Conservation (phyloP, 2,113 vertebrate genomes). For the Pterophyllum scalare region DNA sequence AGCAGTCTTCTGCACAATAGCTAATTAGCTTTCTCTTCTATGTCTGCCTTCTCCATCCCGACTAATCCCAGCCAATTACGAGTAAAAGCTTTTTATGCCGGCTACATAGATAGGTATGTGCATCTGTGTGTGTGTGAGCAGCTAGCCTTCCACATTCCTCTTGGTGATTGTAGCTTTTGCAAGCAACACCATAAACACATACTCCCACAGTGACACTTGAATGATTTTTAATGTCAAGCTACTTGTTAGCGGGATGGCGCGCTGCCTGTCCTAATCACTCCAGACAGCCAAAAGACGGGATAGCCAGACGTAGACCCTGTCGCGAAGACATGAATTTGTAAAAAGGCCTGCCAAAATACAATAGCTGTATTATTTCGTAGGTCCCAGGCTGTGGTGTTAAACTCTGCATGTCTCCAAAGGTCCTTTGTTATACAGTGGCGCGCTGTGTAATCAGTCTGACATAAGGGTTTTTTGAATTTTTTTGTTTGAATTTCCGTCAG, state of each 20-base stretch:
- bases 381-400: conserved; percentile 65
- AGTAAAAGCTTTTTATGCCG: conserved; percentile 55
- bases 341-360: conserved; percentile 61
- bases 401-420: conserved; percentile 55
- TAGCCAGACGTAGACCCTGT: conserved; percentile 37
- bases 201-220: conserved; percentile 62
- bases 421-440: conserved; percentile 63
- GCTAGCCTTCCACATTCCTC: neutral
- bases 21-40: conserved; percentile 79
- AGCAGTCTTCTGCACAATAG: conserved; percentile 73
- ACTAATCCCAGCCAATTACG: conserved; percentile 78
- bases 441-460: conserved; percentile 71
- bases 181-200: conserved; percentile 42
- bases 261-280: conserved; percentile 63
- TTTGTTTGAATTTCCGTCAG: conserved; percentile 45
- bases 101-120: conserved; percentile 34
- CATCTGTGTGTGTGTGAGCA: conserved; percentile 13
- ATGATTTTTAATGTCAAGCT: conserved; percentile 62
- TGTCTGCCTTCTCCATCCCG: conserved; percentile 64
- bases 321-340: conserved; percentile 52
- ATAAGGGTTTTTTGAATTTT: conserved; percentile 42
- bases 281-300: conserved; percentile 53
- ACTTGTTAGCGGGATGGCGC: conserved; percentile 65
- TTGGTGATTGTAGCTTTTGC: conserved; percentile 37
- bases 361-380: conserved; percentile 58